These are phyloP conservation scores for Aptenodytes forsteri DNA, from an alignment of 2,113 vertebrate genomes.

Conservation along the genomic window DNA sequence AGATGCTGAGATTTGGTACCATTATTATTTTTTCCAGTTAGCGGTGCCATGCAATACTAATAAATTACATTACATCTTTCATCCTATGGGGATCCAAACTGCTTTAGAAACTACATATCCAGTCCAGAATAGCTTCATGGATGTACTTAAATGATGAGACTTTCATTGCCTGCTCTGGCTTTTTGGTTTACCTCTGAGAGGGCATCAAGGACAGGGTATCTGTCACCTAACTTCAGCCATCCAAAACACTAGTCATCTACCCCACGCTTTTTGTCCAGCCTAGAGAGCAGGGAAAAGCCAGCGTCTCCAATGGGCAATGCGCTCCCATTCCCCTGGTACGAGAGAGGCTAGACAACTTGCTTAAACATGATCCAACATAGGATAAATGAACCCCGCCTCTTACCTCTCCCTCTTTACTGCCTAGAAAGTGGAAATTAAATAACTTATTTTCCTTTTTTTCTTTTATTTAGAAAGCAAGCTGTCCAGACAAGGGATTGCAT, in stretches of 20 bases:
- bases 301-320: background rate
- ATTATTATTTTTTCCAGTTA: background rate
- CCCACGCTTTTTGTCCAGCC: background rate
- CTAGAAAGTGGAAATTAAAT: background rate
- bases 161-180: background rate
- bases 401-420: background rate
- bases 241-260: background rate
- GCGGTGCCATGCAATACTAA: background rate
- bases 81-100: background rate
- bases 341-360: background rate
- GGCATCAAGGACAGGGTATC: background rate
- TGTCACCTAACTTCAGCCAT: background rate
- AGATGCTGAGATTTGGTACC: background rate
- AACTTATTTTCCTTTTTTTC: rapidly evolving
- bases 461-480: background rate
- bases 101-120: background rate
- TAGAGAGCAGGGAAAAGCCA: background rate
- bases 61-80: background rate
- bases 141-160: background rate
- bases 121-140: background rate
- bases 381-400: background rate
- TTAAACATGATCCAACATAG: background rate
- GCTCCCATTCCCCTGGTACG: rapidly evolving
- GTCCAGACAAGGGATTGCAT: background rate
- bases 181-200: background rate